phyloP scores from a whole-genome alignment of 2,888 invertebrate species.

The Eristalinus sepulchralis region DNA sequence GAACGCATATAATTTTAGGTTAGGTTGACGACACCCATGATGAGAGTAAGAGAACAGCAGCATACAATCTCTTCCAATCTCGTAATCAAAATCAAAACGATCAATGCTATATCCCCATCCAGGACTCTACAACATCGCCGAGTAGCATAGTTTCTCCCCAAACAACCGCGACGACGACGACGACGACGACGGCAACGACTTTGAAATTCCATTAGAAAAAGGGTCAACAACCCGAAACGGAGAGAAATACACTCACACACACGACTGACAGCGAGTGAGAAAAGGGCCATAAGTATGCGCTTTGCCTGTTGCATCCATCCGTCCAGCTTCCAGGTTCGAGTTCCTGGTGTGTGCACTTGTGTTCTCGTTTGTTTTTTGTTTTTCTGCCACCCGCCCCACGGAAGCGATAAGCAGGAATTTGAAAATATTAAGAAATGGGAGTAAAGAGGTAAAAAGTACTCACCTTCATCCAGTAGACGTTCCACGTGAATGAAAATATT shows the following conservation, averaged over 20 bases:
- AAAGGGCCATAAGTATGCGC: slow-evolving; percentile 11
- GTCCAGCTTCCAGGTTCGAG: slow-evolving; percentile 3
- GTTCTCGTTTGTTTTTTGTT: background rate
- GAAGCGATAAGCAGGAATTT: slow-evolving; percentile 55
- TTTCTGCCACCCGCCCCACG: background rate
- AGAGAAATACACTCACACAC: background rate
- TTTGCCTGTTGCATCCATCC: background rate
- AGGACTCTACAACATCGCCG: background rate
- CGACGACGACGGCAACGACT: background rate
- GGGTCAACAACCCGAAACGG: slow-evolving; percentile 61
- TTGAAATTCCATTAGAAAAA: slow-evolving; percentile 62
- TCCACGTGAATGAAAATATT: slow-evolving; percentile 99
- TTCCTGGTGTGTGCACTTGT: slow-evolving; percentile 38
- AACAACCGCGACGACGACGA: background rate
- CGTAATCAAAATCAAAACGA: slow-evolving; percentile 26
- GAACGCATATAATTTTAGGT: slow-evolving; percentile 57
- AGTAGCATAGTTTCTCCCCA: background rate
- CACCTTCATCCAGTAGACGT: slow-evolving; percentile 99
- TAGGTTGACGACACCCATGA: slow-evolving; percentile 60
- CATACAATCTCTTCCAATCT: slow-evolving; percentile 2
- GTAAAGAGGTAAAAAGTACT: slow-evolving; percentile 55
- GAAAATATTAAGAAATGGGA: slow-evolving; percentile 25
- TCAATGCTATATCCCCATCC: slow-evolving; percentile 1
- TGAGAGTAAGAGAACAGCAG: slow-evolving; percentile 8
- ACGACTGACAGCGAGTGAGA: background rate